Evolutionary conservation across 2,113 vertebrate species (phyloP), one percentile per base, ranked within the genome.

Genomic region (Toxotes chatareus): DNA sequence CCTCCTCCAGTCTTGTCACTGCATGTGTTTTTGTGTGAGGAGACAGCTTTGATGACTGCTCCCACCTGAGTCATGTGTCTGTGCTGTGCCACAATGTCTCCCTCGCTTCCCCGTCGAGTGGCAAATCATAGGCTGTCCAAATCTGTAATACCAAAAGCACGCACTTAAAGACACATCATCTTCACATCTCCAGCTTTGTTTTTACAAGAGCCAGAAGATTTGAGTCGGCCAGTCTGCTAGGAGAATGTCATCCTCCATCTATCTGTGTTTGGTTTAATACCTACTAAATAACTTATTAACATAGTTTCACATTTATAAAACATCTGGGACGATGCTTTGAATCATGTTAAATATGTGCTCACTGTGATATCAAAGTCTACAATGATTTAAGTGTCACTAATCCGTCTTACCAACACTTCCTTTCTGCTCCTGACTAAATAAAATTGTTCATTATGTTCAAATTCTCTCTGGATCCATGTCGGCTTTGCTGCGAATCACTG

Each of bases 51-150:
- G 82, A 78, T 13, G 21, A 68, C 68, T 63, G 70, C 60, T 79
- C 49, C 74, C 73, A 63, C 68, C 67, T 83, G 84, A 84, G 73
- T 86, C 84, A 65, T 72, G 82, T 75, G 82, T 87, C 68, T 79
- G 53, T 69, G 77, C 57, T 70, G 53, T 81, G 70, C 74, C 57
- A 53, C 72, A 69, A 47, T 72, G 49, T 74, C 32, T 59, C 57
- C 47, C 55, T 80, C 69, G 40, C 77, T 59, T 63, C 34, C 32
- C 62, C 67, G 61, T 56, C 65, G 71, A 86, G 36, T 63, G 73
- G 36, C 53, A 83, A 89, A 85, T 83, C 79, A 81, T 65, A 77
- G 66, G 55, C 73, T 78, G 56, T 73, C 75, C 64, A 80, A 65
- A 77, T 42, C 21, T 51, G 46, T 47, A 36, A 53, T 36, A 27